phyloP scores from a whole-genome alignment of 1,140 invertebrate genomes.

The Battus philenor region DNA sequence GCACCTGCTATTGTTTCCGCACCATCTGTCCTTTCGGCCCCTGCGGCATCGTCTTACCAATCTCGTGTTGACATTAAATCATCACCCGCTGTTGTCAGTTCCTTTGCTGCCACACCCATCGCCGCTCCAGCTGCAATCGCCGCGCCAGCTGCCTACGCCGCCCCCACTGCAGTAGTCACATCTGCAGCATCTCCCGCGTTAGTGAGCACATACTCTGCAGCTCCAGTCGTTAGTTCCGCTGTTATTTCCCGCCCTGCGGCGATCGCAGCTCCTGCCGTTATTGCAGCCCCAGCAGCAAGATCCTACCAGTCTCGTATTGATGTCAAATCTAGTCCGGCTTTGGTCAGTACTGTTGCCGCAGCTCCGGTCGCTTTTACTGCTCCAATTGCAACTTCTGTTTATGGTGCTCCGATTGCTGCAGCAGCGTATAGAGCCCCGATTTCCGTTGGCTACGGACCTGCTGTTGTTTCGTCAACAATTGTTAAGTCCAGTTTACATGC shows the following conservation, averaged over 20 bases:
- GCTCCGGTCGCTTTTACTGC: constrained; percentile 24
- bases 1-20: constrained; percentile 20
- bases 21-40: not conserved
- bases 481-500: constrained; percentile 56
- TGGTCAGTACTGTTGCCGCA: constrained; percentile 35
- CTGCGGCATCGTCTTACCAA: constrained; percentile 7
- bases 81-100: constrained; percentile 17
- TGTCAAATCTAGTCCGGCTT: constrained; percentile 51
- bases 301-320: constrained; percentile 45
- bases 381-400: constrained; percentile 22
- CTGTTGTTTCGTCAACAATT: constrained; percentile 30
- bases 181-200: constrained; percentile 38
- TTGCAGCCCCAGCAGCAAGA: constrained; percentile 46
- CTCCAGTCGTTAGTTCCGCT: constrained; percentile 24
- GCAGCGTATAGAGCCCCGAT: constrained; percentile 21
- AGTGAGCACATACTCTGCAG: constrained; percentile 21
- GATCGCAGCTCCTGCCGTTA: constrained; percentile 31
- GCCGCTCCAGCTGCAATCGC: not conserved
- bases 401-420: constrained; percentile 18
- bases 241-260: constrained; percentile 26
- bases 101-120: constrained; percentile 26
- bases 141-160: constrained; percentile 27
- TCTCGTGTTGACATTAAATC: constrained; percentile 3
- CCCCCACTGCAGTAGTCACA: constrained; percentile 14
- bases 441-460: constrained; percentile 23